Evolutionary conservation across 2,888 invertebrate genomes (phyloP).

Genomic region (Galerucella pusilla): DNA sequence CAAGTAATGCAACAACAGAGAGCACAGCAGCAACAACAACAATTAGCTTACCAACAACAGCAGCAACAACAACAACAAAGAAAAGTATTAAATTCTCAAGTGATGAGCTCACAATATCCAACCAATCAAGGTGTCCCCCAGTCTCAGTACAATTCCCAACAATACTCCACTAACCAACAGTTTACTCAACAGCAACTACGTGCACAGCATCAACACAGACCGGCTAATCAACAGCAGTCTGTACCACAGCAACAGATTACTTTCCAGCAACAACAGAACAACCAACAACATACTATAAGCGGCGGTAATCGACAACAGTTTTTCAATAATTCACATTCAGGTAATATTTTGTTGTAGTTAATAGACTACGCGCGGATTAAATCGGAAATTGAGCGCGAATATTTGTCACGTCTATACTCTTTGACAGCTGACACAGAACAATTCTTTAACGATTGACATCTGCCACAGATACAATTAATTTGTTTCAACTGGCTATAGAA

Average conservation of each 20-base stretch:
- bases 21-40: slow-evolving; percentile 44
- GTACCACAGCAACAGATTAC: slow-evolving; percentile 43
- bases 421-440: too few relatives aligned
- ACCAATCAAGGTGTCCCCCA: slow-evolving; percentile 46
- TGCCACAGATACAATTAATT: too few relatives aligned
- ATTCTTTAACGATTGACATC: too few relatives aligned
- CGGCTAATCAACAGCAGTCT: slow-evolving; percentile 54
- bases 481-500: too few relatives aligned
- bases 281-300: slow-evolving; percentile 38
- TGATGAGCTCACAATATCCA: slow-evolving; percentile 38
- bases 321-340: slow-evolving; percentile 53
- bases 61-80: slow-evolving; percentile 33
- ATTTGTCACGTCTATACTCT: too few relatives aligned
- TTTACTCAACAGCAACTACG: slow-evolving; percentile 57
- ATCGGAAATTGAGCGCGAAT: too few relatives aligned
- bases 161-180: slow-evolving; percentile 50
- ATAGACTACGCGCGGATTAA: too few relatives aligned
- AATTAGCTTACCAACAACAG: slow-evolving; percentile 30
- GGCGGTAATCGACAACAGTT: slow-evolving; percentile 56
- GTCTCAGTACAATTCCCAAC: slow-evolving; percentile 51
- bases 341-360: slow-evolving; percentile 35
- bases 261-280: slow-evolving; percentile 42
- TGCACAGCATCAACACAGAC: slow-evolving; percentile 61
- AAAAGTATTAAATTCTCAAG: slow-evolving; percentile 28
- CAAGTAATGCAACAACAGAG: slow-evolving; percentile 41